phyloP scores from a whole-genome alignment of 1,140 invertebrate genomes.

The Lamellibrachia luymesi region DNA sequence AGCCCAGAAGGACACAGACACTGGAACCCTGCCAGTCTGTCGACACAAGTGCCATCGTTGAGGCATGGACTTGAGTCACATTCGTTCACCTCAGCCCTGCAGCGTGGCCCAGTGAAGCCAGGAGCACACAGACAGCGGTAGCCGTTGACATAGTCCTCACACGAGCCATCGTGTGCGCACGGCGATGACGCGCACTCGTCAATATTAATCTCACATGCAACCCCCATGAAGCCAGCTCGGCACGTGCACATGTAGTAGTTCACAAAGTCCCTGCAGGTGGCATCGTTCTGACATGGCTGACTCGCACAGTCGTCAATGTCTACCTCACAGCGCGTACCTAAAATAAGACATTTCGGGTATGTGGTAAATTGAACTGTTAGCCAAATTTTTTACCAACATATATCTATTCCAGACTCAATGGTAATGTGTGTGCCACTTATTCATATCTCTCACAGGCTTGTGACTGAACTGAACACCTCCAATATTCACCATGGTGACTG shows the following conservation, averaged over 20 bases:
- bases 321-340: slow-evolving; percentile 43
- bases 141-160: background rate
- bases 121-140: slow-evolving; percentile 29
- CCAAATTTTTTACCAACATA: too few species aligned
- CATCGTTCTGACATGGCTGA: slow-evolving; percentile 51
- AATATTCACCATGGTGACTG: too few species aligned
- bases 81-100: slow-evolving; percentile 23
- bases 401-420: too few species aligned
- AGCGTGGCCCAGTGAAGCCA: slow-evolving; percentile 24
- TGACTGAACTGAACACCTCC: too few species aligned
- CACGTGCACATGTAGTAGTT: slow-evolving; percentile 13
- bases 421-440: too few species aligned
- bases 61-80: slow-evolving; percentile 73
- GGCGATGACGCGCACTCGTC: slow-evolving; percentile 68
- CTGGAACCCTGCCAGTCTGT: slow-evolving; percentile 53
- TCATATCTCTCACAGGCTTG: too few species aligned
- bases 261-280: slow-evolving; percentile 36
- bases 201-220: slow-evolving; percentile 75
- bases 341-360: background rate
- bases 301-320: slow-evolving; percentile 44
- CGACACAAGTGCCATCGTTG: slow-evolving; percentile 71
- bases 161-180: slow-evolving; percentile 11
- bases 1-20: slow-evolving; percentile 26
- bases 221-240: background rate
- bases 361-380: background rate